These are phyloP conservation scores for Procambarus virginalis DNA, from an alignment of 1,140 invertebrate species.

Conservation along the genomic window DNA sequence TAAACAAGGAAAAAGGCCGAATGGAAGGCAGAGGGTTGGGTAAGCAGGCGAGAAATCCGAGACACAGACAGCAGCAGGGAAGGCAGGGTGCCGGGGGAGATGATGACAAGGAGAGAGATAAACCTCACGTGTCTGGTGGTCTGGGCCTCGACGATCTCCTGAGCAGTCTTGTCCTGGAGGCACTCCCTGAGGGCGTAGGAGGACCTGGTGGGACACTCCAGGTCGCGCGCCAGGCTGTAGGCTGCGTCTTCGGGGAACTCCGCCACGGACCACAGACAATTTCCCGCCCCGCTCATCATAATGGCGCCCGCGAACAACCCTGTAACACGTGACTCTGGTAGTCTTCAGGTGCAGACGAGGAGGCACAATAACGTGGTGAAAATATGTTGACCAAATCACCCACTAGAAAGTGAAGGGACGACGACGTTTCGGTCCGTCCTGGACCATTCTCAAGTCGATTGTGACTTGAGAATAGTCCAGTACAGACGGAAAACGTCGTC, in stretches of 20 bases:
- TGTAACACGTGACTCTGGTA: background rate
- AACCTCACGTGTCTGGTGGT: constrained; percentile 22
- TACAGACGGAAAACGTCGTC: too few species aligned
- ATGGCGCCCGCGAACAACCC: constrained; percentile 51
- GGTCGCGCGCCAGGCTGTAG: constrained; percentile 21
- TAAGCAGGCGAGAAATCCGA: too few species aligned
- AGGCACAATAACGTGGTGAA: too few species aligned
- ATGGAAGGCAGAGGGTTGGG: too few species aligned
- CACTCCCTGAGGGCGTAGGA: constrained; percentile 25
- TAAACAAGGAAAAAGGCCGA: too few species aligned
- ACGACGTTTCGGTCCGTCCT: too few species aligned
- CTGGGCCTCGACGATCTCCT: constrained; percentile 45
- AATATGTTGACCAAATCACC: background rate
- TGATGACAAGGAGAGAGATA: too few species aligned
- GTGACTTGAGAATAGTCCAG: too few species aligned
- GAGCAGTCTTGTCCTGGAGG: constrained; percentile 17
- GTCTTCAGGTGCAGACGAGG: too few species aligned
- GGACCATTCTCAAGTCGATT: too few species aligned
- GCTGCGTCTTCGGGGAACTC: constrained; percentile 20
- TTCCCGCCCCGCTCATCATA: constrained; percentile 57
- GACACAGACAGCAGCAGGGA: too few species aligned
- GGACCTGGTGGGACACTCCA: constrained; percentile 48
- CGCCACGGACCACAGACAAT: constrained; percentile 56
- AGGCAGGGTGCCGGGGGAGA: too few species aligned
- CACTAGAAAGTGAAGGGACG: background rate